Evolutionary conservation across 2,888 invertebrate species (phyloP).

Genomic region (Rhyacophila evoluta): DNA sequence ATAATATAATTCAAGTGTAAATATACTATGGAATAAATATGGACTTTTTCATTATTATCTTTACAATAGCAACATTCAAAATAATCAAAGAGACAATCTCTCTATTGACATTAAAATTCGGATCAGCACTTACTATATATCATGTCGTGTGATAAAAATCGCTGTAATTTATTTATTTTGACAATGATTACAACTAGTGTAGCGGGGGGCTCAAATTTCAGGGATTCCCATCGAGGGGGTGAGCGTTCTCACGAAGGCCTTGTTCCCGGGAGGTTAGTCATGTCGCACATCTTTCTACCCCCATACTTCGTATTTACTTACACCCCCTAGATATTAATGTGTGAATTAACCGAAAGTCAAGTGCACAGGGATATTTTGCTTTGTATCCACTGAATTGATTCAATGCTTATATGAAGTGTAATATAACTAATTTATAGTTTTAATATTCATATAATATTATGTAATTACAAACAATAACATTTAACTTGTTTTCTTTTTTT

Average conservation of each 20-base stretch:
- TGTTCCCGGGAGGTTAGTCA: constrained; percentile 38
- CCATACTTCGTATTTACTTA: background rate
- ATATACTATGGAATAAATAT: too few species aligned
- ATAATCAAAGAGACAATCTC: too few species aligned
- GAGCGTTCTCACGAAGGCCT: constrained; percentile 45
- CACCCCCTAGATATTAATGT: constrained; percentile 29
- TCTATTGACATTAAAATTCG: background rate
- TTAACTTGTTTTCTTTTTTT: too few species aligned
- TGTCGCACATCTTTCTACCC: background rate
- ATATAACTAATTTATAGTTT: too few species aligned
- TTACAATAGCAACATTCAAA: too few species aligned
- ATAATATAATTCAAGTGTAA: too few species aligned
- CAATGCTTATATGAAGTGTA: too few species aligned
- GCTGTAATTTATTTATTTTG: constrained; percentile 46
- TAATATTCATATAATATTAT: too few species aligned
- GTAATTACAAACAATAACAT: too few species aligned
- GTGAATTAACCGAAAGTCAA: constrained; percentile 46
- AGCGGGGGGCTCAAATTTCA: constrained; percentile 39
- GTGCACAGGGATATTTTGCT: constrained; percentile 17
- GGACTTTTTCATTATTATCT: too few species aligned
- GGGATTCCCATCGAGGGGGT: constrained; percentile 1
- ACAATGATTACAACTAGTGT: constrained; percentile 49
- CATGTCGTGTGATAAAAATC: background rate
- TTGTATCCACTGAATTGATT: background rate
- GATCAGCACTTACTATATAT: background rate